Evolutionary conservation across 2,888 invertebrate species (phyloP), one percentile per base, ranked within the genome.

Genomic region (Amphipoea oculea): DNA sequence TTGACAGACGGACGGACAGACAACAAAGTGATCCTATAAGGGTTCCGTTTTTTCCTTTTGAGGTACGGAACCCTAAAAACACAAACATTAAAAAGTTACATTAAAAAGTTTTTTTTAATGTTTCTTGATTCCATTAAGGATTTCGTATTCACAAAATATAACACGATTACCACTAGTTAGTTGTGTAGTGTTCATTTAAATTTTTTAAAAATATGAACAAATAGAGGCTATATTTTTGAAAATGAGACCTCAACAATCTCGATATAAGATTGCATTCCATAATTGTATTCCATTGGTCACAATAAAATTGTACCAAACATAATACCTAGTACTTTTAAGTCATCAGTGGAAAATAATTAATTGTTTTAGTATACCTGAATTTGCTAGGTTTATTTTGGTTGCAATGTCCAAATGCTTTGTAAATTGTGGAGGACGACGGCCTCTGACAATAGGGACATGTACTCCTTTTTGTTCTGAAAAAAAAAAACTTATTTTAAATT

Each of bases 351-450:
- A 69, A 29, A 36, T 20, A 70, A 70, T 14, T 0, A 9, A 14
- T 62, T 67, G 48, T 40, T 6, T n/a, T 74, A 20, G 3, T 65
- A 73, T 78, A 93, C 93, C 94, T 91, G 92, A 90, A 92, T 93
- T 94, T 40, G 93, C 92, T n/a, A 93, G 83, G 54, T 91, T 89
- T 63, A 94, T 71, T 87, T 92, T 91, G 5, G 78, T 84, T 81
- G 62, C 57, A 20, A 20, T 23, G 12, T 85, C 73, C 36, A 86
- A 81, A 42, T 71, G 51, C 45, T 36, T 84, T 1, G 29, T 84
- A 71, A 51, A 81, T 70, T 48, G 69, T 29, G 85, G 77, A 63
- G 81, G 81, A 4, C 75, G 69, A 48, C 77, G 29, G 29, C 87
- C 84, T 69, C 60, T 78, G 7, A 79, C 6, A 36, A 78, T 74